Evolutionary conservation across 2,888 invertebrate genomes (phyloP).

Genomic region (Miltochrista miniata): DNA sequence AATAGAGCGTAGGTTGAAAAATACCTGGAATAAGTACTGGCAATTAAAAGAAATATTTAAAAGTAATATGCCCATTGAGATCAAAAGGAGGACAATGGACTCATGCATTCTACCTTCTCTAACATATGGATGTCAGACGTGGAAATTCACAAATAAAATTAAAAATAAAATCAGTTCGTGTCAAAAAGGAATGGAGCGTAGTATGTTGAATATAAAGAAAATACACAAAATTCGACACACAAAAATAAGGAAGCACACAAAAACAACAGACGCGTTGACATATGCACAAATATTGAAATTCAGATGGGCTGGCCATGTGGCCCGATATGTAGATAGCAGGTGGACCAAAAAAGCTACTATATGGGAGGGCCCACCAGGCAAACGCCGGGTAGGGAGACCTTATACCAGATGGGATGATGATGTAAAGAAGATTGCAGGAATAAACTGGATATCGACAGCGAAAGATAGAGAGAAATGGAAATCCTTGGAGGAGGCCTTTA

Average conservation of each 20-base stretch:
- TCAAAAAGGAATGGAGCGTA: constrained; percentile 7
- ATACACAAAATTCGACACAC: neutral
- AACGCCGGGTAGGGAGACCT: too few species aligned
- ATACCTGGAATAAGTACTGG: neutral
- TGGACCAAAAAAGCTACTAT: too few species aligned
- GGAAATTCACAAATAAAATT: constrained; percentile 8
- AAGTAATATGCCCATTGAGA: constrained; percentile 1
- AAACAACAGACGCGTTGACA: neutral
- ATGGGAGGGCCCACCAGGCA: too few species aligned
- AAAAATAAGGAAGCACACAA: constrained; percentile 1
- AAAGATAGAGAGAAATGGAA: too few species aligned
- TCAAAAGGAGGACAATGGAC: constrained; percentile 4
- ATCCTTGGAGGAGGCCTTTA: too few species aligned
- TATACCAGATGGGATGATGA: too few species aligned
- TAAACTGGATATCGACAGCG: too few species aligned
- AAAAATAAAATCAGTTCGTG: constrained; percentile 8
- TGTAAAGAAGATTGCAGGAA: too few species aligned
- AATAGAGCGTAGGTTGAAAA: neutral
- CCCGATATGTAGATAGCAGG: too few species aligned
- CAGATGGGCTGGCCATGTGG: too few species aligned
- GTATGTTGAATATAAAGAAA: constrained; percentile 5
- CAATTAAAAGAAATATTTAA: constrained; percentile 5
- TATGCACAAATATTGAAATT: too few species aligned
- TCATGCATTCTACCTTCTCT: neutral
- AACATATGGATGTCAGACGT: constrained; percentile 10